These are phyloP conservation scores for Prionace glauca DNA, from an alignment of 2,797 vertebrate species.

Conservation along the genomic window DNA sequence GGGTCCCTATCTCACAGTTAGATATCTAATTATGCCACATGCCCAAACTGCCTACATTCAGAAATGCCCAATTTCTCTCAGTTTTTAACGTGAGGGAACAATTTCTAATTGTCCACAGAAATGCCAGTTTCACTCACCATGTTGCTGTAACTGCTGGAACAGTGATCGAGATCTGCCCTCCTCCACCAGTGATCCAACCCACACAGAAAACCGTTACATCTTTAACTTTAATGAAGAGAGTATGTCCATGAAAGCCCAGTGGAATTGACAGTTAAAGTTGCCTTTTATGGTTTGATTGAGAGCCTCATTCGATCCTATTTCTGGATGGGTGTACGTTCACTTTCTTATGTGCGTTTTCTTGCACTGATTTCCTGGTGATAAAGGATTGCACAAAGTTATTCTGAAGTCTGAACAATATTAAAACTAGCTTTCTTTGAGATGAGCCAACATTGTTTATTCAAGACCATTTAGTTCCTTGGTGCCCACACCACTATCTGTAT, in stretches of 20 bases:
- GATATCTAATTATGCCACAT: background rate
- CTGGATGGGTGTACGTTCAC: constrained; percentile 22
- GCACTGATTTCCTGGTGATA: background rate
- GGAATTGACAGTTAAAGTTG: background rate
- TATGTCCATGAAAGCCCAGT: constrained; percentile 24
- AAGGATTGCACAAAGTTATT: background rate
- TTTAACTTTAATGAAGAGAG: constrained; percentile 34
- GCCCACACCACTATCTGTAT: background rate
- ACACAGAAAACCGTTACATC: background rate
- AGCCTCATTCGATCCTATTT: constrained; percentile 40
- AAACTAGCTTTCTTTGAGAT: background rate
- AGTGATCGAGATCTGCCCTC: background rate
- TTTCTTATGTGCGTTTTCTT: constrained; percentile 1
- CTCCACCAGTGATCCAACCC: background rate
- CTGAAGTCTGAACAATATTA: background rate
- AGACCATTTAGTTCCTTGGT: background rate
- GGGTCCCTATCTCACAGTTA: background rate
- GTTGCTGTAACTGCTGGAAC: background rate
- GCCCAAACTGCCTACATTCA: background rate
- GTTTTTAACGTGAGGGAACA: background rate
- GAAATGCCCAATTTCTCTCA: background rate
- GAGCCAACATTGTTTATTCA: background rate
- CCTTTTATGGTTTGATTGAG: constrained; percentile 42
- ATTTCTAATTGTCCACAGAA: background rate
- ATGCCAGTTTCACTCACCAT: background rate